Evolutionary conservation across 2,797 vertebrate species (phyloP).

Genomic region (Tenualosa ilisha): DNA sequence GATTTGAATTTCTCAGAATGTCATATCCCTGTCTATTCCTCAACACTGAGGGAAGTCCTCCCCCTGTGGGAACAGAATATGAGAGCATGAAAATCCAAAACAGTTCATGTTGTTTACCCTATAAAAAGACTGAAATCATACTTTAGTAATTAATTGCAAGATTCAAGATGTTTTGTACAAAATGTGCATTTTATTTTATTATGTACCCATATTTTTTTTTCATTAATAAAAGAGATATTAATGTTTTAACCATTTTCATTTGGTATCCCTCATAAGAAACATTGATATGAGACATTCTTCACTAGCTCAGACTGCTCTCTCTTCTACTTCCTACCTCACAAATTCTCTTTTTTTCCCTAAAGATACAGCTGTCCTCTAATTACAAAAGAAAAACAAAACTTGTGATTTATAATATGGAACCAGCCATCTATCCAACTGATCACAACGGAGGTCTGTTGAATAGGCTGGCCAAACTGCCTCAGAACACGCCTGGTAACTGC

Average conservation of each 20-base stretch:
- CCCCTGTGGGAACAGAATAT: neutral
- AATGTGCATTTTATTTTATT: slow-evolving; percentile 74
- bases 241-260: neutral
- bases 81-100: neutral
- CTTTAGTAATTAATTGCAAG: neutral
- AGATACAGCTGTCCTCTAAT: neutral
- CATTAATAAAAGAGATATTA: slow-evolving; percentile 60
- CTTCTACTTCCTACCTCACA: neutral
- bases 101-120: neutral
- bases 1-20: neutral
- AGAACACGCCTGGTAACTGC: neutral
- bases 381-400: slow-evolving; percentile 40
- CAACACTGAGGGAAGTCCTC: neutral
- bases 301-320: neutral
- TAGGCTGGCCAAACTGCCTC: neutral
- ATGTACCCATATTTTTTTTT: slow-evolving; percentile 52
- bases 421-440: slow-evolving; percentile 28
- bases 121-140: neutral
- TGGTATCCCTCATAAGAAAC: slow-evolving; percentile 2
- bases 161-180: slow-evolving; percentile 58
- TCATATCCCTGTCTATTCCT: neutral
- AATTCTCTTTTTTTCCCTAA: neutral
- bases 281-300: neutral
- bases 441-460: slow-evolving; percentile 12
- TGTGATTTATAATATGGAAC: slow-evolving; percentile 37